Conservation (phyloP, 2,888 invertebrate species). For the Rhimphoctona megacephalus region DNA sequence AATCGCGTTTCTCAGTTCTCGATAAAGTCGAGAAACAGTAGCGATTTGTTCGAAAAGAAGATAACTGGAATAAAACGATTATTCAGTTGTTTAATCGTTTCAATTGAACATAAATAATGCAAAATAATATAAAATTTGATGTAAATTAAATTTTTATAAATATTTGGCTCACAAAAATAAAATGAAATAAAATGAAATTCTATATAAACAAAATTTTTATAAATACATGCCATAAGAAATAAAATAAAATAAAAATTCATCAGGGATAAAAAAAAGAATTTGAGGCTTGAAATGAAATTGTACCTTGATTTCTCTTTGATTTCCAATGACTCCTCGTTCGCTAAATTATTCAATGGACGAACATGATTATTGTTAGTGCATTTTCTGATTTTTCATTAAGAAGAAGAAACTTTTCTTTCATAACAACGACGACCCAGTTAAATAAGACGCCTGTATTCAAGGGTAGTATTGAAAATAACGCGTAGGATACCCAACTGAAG, state of each 20-base stretch:
- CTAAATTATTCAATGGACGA: neutral
- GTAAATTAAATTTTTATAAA: too few relatives aligned
- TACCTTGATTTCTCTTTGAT: slow-evolving; percentile 16
- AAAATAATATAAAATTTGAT: too few relatives aligned
- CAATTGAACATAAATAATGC: too few relatives aligned
- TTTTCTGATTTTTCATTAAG: slow-evolving; percentile 29
- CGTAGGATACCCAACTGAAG: neutral
- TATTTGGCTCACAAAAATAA: too few relatives aligned
- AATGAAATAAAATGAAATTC: neutral
- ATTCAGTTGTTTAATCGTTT: neutral
- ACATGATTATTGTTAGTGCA: neutral
- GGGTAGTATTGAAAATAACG: neutral
- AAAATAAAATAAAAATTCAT: too few relatives aligned
- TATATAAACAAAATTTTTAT: too few relatives aligned
- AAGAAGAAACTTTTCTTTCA: slow-evolving; percentile 33
- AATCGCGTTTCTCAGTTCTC: slow-evolving; percentile 34
- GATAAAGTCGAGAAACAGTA: slow-evolving; percentile 39
- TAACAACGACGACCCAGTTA: neutral
- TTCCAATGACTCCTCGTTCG: neutral
- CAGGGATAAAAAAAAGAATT: neutral
- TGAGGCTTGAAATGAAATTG: neutral
- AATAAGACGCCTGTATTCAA: slow-evolving; percentile 25
- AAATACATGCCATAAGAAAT: too few relatives aligned
- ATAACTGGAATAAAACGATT: neutral
- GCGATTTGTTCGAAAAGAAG: neutral